Percentiles rank a stretch among this genome's conserved stretches.
Evolutionary conservation across 2,888 invertebrate genomes (phyloP).

Genomic region (Nudaria mundana): DNA sequence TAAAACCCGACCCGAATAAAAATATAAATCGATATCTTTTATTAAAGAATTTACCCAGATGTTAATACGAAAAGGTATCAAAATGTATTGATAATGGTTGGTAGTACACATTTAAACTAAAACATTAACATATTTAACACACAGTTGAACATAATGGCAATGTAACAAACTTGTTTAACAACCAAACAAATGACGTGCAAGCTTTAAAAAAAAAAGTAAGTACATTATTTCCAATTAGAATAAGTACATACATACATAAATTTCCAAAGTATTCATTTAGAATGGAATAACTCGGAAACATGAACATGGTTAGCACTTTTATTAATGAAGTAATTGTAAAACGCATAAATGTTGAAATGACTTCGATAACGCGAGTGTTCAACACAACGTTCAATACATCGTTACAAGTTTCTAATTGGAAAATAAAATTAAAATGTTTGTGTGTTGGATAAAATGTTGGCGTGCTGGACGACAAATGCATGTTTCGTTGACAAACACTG

Average conservation of each 20-base stretch:
- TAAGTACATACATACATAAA: no score
- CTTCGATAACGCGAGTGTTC: constrained; percentile 16
- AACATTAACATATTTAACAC: background rate
- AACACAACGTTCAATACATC: background rate
- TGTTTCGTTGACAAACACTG: constrained; percentile 45
- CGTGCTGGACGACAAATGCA: constrained; percentile 43
- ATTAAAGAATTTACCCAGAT: background rate
- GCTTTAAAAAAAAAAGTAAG: constrained; percentile 25
- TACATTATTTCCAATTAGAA: constrained; percentile 23
- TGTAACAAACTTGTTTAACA: constrained; percentile 10
- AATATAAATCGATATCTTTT: constrained; percentile 1
- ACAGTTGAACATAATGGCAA: background rate
- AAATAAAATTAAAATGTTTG: constrained; percentile 11
- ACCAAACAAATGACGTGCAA: constrained; percentile 17
- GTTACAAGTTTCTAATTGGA: constrained; percentile 24
- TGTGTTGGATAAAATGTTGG: constrained; percentile 21
- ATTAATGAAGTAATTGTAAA: background rate
- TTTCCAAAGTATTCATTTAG: no score
- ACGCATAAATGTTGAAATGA: constrained; percentile 7
- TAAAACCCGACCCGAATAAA: constrained; percentile 7
- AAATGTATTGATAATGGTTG: background rate
- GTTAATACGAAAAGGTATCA: background rate
- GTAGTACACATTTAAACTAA: background rate
- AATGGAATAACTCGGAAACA: no score
- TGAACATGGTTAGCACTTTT: background rate